Evolutionary conservation across 2,888 invertebrate genomes (phyloP).

Genomic region (Protodeltote pygarga): DNA sequence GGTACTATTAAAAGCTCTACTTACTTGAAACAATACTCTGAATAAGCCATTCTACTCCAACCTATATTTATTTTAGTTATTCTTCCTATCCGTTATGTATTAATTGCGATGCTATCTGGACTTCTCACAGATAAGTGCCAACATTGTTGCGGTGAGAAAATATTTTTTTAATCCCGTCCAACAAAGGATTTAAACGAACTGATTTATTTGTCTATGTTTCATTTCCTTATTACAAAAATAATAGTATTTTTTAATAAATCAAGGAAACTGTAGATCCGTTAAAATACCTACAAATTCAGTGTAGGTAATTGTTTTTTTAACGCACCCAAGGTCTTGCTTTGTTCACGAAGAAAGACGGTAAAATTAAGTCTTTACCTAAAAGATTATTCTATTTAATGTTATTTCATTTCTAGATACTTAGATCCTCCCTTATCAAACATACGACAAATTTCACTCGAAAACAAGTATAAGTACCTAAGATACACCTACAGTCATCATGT

Average conservation of each 20-base stretch:
- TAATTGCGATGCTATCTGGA: conserved; percentile 52
- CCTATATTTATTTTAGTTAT: conserved; percentile 34
- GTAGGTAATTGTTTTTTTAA: too few relatives aligned
- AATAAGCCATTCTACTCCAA: conserved; percentile 6
- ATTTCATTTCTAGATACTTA: too few relatives aligned
- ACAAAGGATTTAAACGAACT: conserved; percentile 13
- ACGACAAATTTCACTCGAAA: too few relatives aligned
- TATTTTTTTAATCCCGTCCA: conserved; percentile 20
- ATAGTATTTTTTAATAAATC: not conserved
- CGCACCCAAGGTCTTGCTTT: too few relatives aligned
- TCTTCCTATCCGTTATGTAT: conserved; percentile 44
- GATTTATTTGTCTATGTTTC: not conserved
- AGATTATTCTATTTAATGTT: too few relatives aligned
- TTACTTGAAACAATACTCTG: conserved; percentile 23
- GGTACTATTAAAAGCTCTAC: too few relatives aligned
- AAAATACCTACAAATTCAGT: too few relatives aligned
- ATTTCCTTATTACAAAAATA: conserved; percentile 11
- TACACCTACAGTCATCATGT: conserved; percentile 32
- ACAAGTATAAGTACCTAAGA: too few relatives aligned
- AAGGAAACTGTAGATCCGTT: conserved; percentile 27
- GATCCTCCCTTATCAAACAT: too few relatives aligned
- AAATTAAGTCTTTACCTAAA: too few relatives aligned
- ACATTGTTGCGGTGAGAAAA: conserved; percentile 50
- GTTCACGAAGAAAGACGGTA: too few relatives aligned
- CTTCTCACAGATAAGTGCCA: conserved; percentile 51